Conservation (phyloP, 2,888 invertebrate species). For the Drosophila borealis region DNA sequence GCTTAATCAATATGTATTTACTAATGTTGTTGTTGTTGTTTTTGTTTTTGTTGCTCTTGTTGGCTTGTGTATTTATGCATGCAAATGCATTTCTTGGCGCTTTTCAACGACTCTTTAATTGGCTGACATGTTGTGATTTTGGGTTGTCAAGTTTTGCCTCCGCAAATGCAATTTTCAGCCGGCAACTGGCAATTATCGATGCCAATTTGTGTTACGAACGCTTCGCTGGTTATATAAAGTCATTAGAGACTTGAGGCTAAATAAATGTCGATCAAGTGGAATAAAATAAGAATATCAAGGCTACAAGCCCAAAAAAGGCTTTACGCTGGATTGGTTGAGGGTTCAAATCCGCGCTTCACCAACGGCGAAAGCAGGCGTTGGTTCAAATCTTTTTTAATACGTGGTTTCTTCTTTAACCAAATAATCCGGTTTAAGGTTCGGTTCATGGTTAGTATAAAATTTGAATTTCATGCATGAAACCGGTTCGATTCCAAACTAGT, state of each 20-base stretch:
- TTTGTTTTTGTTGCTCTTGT: slow-evolving; percentile 18
- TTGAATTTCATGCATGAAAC: no score
- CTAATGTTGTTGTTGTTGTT: slow-evolving; percentile 18
- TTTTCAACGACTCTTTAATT: slow-evolving; percentile 73
- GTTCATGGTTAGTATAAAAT: no score
- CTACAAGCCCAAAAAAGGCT: no score
- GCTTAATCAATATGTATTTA: slow-evolving; percentile 59
- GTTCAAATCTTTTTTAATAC: no score
- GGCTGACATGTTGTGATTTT: slow-evolving; percentile 77
- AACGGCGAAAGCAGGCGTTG: no score
- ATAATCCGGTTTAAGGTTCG: no score
- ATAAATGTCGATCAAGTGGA: neutral
- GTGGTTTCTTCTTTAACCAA: no score
- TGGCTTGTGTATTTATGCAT: slow-evolving; percentile 44
- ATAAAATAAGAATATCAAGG: neutral
- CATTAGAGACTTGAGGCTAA: slow-evolving; percentile 3
- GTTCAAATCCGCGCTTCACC: no score
- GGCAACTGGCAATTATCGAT: slow-evolving; percentile 35
- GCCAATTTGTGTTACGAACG: slow-evolving; percentile 10
- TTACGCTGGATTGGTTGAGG: no score
- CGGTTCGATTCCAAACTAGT: no score
- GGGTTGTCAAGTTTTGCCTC: slow-evolving; percentile 56
- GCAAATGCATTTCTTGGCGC: slow-evolving; percentile 42
- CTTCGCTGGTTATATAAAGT: slow-evolving; percentile 9
- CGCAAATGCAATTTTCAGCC: slow-evolving; percentile 31